A percentile compares a stretch with the other conserved stretches of the same genome.
phyloP scores from a whole-genome alignment of 2,888 invertebrate species.

The Scelioninae gen. 2 region DNA sequence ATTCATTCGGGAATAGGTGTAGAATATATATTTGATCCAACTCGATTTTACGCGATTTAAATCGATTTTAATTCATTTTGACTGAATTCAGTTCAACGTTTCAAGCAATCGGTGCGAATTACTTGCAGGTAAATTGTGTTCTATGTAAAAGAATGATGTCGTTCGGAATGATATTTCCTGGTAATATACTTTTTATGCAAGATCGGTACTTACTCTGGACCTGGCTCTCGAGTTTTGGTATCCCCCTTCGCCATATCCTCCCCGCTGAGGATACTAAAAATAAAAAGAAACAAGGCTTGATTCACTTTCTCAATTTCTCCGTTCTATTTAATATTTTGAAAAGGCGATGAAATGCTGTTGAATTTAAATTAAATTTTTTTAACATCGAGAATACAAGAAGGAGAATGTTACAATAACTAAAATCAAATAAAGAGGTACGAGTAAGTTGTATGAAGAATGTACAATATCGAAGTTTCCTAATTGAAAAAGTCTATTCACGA shows the following conservation, averaged over 20 bases:
- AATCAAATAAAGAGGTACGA: slow-evolving; percentile 20
- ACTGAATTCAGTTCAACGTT: too few species aligned
- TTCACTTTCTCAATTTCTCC: background rate
- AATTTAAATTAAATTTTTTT: slow-evolving; percentile 7
- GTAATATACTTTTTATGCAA: slow-evolving; percentile 6
- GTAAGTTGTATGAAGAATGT: slow-evolving; percentile 35
- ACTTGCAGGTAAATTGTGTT: slow-evolving; percentile 14
- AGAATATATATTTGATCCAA: too few species aligned
- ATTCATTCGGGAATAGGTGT: too few species aligned
- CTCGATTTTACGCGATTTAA: too few species aligned
- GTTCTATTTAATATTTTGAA: background rate
- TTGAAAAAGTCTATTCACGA: slow-evolving; percentile 32
- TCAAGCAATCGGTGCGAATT: too few species aligned
- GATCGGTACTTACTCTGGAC: slow-evolving; percentile 77
- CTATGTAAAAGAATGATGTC: too few species aligned
- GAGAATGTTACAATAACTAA: slow-evolving; percentile 23
- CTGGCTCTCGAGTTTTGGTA: slow-evolving; percentile 76
- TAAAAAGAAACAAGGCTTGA: slow-evolving; percentile 29
- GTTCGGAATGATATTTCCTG: too few species aligned
- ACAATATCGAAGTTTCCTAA: slow-evolving; percentile 29
- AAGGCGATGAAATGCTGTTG: background rate
- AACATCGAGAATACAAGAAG: background rate
- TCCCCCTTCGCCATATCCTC: slow-evolving; percentile 76
- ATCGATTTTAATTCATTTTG: too few species aligned
- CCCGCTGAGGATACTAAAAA: slow-evolving; percentile 71